Percentiles rank a stretch among this genome's conserved stretches.
Conservation (phyloP, 2,797 vertebrate genomes). For the Pogoniulus pusillus region DNA sequence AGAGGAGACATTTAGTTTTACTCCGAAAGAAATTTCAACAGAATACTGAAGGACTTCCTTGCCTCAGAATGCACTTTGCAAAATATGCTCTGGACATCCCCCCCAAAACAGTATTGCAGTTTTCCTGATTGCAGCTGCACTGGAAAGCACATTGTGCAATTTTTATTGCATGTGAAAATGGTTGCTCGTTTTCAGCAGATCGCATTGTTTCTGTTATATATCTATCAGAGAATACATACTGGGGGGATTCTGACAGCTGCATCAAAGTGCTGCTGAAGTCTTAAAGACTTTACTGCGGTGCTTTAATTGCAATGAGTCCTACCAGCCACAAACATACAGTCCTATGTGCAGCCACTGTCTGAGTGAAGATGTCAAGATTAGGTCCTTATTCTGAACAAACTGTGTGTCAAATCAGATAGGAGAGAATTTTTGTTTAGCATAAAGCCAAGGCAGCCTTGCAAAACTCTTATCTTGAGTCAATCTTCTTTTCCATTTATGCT, state of each 20-base stretch:
- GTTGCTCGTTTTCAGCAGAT: background rate
- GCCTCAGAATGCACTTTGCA: background rate
- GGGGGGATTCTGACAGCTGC: background rate
- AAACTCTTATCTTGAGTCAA: constrained; percentile 26
- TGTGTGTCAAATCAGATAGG: background rate
- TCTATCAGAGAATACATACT: background rate
- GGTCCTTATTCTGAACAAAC: background rate
- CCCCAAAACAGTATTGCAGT: background rate
- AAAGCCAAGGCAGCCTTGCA: background rate
- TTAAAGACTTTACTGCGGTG: background rate
- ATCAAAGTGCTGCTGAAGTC: background rate
- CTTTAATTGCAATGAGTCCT: background rate
- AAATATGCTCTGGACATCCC: background rate
- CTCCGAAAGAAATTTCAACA: background rate
- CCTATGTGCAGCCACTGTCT: background rate
- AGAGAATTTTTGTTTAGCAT: background rate
- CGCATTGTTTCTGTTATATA: background rate
- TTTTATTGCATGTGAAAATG: background rate
- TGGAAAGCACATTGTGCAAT: background rate
- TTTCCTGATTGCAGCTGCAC: background rate
- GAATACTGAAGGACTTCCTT: background rate
- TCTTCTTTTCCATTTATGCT: constrained; percentile 47
- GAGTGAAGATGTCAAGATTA: background rate
- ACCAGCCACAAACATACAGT: background rate
- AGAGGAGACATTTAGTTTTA: background rate